Evolutionary conservation across 2,113 vertebrate genomes (phyloP).

Genomic region (Paratilapia polleni): DNA sequence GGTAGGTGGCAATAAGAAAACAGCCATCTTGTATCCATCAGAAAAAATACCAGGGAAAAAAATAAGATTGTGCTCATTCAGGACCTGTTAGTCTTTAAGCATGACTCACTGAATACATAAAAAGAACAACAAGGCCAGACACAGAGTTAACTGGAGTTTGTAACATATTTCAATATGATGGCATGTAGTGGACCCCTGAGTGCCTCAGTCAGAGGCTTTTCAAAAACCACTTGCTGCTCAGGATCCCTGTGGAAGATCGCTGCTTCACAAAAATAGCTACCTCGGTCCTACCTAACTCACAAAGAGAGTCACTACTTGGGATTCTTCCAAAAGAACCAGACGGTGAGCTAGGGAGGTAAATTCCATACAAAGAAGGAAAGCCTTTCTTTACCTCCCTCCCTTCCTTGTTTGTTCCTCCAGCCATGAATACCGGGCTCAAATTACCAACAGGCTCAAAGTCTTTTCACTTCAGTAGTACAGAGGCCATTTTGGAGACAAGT

Average conservation of each 20-base stretch:
- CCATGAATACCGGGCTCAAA: constrained; percentile 74
- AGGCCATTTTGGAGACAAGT: constrained; percentile 76
- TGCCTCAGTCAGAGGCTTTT: constrained; percentile 10
- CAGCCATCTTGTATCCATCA: background rate
- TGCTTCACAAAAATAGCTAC: constrained; percentile 46
- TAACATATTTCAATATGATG: background rate
- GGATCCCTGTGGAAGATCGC: constrained; percentile 17
- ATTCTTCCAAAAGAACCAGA: constrained; percentile 56
- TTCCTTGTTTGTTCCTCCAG: constrained; percentile 51
- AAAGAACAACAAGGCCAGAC: background rate
- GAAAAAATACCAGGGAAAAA: too few relatives aligned
- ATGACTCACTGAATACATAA: background rate
- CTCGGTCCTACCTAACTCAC: constrained; percentile 21
- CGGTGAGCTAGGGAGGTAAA: constrained; percentile 59
- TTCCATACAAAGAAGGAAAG: constrained; percentile 67
- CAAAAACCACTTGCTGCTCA: constrained; percentile 4
- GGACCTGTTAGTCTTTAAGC: background rate
- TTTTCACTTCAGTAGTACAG: constrained; percentile 71
- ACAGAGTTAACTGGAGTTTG: background rate
- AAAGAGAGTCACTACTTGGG: constrained; percentile 46
- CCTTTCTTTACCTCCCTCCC: constrained; percentile 58
- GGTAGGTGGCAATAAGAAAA: background rate
- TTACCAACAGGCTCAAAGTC: constrained; percentile 72
- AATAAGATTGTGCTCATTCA: background rate
- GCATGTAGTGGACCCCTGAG: background rate